phyloP scores from a whole-genome alignment of 1,140 invertebrate species.

The Drosophila yakuba region DNA sequence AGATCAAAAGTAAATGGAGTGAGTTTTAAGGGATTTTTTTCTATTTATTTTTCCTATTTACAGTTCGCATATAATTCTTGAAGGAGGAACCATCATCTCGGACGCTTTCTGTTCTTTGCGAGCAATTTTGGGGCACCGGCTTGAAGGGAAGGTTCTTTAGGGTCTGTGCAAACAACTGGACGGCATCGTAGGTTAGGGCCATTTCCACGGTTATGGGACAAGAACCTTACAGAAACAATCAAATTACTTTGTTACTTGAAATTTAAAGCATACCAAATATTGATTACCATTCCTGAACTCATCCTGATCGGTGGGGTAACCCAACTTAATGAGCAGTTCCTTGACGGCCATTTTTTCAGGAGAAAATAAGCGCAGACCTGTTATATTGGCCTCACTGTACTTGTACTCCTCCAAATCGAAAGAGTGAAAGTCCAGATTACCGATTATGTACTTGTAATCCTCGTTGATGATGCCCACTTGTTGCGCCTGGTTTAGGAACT shows the following conservation, averaged over 20 bases:
- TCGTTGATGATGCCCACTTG: constrained; percentile 94
- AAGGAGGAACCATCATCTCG: constrained; percentile 89
- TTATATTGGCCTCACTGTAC: constrained; percentile 94
- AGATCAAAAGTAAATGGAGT: neutral
- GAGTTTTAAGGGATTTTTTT: too few species aligned
- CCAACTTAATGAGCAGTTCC: constrained; percentile 67
- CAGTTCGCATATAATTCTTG: constrained; percentile 90
- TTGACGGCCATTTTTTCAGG: constrained; percentile 82
- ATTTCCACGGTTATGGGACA: constrained; percentile 88
- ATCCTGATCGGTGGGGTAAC: constrained; percentile 85
- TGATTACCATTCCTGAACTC: constrained; percentile 76
- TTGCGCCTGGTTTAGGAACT: constrained; percentile 89
- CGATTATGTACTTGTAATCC: constrained; percentile 91
- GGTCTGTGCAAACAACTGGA: constrained; percentile 88
- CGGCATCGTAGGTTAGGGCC: constrained; percentile 92
- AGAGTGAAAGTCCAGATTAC: constrained; percentile 92
- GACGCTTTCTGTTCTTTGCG: constrained; percentile 83
- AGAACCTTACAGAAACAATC: constrained; percentile 49
- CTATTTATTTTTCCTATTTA: constrained; percentile 64
- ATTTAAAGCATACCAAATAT: too few species aligned
- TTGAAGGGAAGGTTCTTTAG: constrained; percentile 64
- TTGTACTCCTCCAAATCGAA: constrained; percentile 90
- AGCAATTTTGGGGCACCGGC: constrained; percentile 86
- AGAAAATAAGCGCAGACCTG: constrained; percentile 90
- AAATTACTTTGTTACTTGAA: neutral